These are phyloP conservation scores for Margarornis squamiger DNA, from an alignment of 2,797 vertebrate genomes.

Conservation along the genomic window DNA sequence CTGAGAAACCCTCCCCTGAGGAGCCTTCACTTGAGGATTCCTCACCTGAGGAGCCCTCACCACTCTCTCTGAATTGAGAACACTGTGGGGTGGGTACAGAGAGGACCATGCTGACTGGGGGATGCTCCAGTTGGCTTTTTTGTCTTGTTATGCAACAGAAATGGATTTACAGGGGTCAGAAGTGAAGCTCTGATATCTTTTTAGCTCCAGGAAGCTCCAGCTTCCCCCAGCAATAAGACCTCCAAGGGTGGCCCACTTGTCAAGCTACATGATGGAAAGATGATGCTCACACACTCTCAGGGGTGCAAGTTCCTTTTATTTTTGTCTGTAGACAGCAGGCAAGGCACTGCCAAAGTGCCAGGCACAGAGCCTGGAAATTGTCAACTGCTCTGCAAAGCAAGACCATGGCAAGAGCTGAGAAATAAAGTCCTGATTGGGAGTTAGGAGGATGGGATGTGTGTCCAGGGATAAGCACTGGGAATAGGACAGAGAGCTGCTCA, in stretches of 20 bases:
- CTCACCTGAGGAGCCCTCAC: not conserved
- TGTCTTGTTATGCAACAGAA: not conserved
- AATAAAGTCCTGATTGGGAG: not conserved
- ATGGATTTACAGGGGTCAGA: not conserved
- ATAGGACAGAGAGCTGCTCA: not conserved
- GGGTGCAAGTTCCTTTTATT: not conserved
- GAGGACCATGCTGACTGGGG: rapidly evolving
- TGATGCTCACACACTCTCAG: not conserved
- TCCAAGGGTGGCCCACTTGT: not conserved
- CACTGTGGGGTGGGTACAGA: not conserved
- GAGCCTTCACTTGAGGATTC: not conserved
- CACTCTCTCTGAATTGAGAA: not conserved
- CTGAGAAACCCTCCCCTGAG: not conserved
- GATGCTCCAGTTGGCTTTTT: not conserved
- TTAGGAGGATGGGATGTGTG: not conserved
- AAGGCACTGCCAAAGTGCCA: not conserved
- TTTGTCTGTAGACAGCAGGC: not conserved
- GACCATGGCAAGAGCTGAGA: not conserved
- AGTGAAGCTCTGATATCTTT: not conserved
- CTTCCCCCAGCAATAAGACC: not conserved
- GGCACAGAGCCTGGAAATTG: not conserved
- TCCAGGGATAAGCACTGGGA: not conserved
- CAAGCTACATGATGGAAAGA: not conserved
- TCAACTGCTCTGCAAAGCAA: not conserved
- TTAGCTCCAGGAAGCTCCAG: not conserved